Evolutionary conservation across 2,113 vertebrate genomes (phyloP), one percentile per base, ranked within the genome.

Genomic region (Craseonycteris thonglongyai): DNA sequence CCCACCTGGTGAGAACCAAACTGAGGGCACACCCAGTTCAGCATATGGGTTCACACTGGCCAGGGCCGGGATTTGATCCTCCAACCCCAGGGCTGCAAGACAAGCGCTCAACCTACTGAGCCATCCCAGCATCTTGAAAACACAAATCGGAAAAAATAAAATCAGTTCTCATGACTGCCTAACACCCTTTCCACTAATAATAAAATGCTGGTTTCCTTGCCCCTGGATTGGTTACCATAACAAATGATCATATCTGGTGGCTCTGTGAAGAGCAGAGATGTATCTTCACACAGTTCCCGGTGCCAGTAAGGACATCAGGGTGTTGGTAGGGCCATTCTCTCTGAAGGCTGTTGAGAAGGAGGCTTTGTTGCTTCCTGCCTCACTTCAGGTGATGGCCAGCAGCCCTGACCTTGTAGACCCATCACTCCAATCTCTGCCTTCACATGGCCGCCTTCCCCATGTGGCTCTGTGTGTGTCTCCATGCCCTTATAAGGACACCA

Each of bases 321-420:
- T 22, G 24, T 65, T 1, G 0, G 3, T 16, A 13, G 33, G 21
- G 5, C 13, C 58, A 15, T 47, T 24, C 33, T 42, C 88, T 85
- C n/a, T 38, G 22, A n/a, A 84, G 12, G 65, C 22, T 61, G 49
- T 22, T 6, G 0, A 24, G 4, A 7, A 40, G 14, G 19, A 10
- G 21, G 6, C 15, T 58, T 54, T 56, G 66, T 63, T 11, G 33
- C 49, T 71, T 21, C 35, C 82, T n/a, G 49, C 58, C 1, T 0
- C 7, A 14, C 33, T 58, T 65, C 75, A 22, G 12, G 24, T 2
- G 61, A 13, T 15, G 45, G 19, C 35, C 30, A 0, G 33, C 13
- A 26, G 0, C 26, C 38, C 68, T 75, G 13, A 0, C 4, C 58
- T 22, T 56, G 0, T 10, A 16, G 78, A 3, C 0, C 0, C 19